Evolutionary conservation across 2,888 invertebrate genomes (phyloP), one percentile per base, ranked within the genome.

Genomic region (Lypha dubia): DNA sequence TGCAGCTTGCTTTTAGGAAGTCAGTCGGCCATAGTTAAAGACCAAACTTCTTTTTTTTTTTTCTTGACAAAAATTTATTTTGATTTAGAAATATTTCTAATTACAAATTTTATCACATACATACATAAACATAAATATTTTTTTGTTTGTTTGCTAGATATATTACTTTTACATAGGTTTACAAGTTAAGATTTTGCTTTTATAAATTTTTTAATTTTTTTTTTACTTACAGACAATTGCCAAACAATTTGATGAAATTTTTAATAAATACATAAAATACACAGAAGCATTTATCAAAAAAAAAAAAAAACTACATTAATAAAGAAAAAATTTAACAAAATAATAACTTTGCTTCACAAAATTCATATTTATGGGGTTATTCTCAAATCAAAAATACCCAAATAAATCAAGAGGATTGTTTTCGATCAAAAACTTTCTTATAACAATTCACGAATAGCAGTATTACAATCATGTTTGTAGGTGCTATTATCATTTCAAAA

Each of bases 51-150:
- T 0, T 17, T 56, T 70, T 41, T 70, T 24, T n/a, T 0, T 17
- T 56, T 70, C 24, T 70, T 28, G 11, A 68, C n/a, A 56, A 70
- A 70, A 41, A 56, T 28, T 68, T 35, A 20, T 20, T 41, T 68
- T 68, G 60, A 67, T 53, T 68, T 76, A 53, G 75, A 53, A 58
- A 70, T 53, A 76, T 32, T 75, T 17, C 22, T 24, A 15, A n/a
- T 46, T 73, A 62, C 35, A 73, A 53, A 73, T 35, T 73, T 73
- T 15, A 32, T 38, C 38, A 49, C 73, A 73, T 38, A 49, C 73
- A 73, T 38, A 49, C 22, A 58, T 32, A 58, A 60, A 41, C 62
- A 73, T 24, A 51, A 41, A 67, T 71, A n/a, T 13, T 49, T 68
- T 49, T n/a, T n/a, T n/a, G n/a, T n/a, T n/a, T n/a, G n/a, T n/a